phyloP scores from a whole-genome alignment of 2,113 vertebrate species.

The Ageneiosus marmoratus region DNA sequence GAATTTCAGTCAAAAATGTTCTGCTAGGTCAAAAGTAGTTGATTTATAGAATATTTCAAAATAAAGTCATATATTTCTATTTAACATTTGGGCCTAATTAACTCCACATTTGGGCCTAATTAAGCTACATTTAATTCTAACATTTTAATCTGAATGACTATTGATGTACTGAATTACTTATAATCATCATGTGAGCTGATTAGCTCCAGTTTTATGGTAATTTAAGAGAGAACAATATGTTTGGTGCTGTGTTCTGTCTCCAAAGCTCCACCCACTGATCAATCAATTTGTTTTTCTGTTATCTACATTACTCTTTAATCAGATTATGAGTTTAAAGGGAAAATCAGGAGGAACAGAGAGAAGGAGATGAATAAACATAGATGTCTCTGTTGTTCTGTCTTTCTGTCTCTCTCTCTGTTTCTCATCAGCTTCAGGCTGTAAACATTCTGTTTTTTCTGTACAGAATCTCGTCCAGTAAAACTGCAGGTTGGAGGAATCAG shows the following conservation, averaged over 20 bases:
- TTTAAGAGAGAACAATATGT: not conserved
- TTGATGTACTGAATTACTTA: not conserved
- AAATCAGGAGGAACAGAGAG: conserved; percentile 77
- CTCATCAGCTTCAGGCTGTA: not conserved
- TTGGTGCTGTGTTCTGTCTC: not conserved
- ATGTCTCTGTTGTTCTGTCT: conserved; percentile 80
- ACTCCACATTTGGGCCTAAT: not conserved
- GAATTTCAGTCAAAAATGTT: not conserved
- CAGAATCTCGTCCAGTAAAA: not conserved
- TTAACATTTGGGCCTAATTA: not conserved
- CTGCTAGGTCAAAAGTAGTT: not conserved
- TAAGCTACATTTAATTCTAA: not conserved
- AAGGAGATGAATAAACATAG: conserved; percentile 80
- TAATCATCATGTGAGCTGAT: not conserved
- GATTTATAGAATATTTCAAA: too few relatives aligned
- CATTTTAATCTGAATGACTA: not conserved
- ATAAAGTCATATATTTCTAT: not conserved
- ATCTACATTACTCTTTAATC: conserved; percentile 82
- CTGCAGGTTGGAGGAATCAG: not conserved
- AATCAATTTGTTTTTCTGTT: conserved; percentile 66
- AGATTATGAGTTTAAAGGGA: conserved; percentile 85
- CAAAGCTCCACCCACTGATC: conserved; percentile 42
- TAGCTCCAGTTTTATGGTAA: not conserved
- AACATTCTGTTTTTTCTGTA: not conserved
- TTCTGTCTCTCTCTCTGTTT: not conserved